phyloP scores from a whole-genome alignment of 2,113 vertebrate species.

The Grus americana region DNA sequence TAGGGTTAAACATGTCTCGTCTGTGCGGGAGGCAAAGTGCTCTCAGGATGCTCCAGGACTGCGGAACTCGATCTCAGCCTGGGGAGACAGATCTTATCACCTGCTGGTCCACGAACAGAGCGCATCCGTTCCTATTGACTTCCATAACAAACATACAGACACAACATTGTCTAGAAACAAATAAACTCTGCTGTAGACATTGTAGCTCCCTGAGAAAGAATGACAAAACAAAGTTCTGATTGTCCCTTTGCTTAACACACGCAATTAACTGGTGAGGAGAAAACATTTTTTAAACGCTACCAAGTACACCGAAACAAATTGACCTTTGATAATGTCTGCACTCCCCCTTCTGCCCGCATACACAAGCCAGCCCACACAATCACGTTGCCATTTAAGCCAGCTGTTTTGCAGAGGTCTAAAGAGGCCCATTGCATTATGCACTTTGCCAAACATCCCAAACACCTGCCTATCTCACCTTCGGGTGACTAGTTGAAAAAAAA shows the following conservation, averaged over 20 bases:
- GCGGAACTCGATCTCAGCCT: not conserved
- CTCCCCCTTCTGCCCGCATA: not conserved
- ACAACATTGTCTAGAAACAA: not conserved
- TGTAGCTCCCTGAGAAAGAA: not conserved
- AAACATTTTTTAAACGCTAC: not conserved
- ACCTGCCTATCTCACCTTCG: not conserved
- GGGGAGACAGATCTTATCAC: not conserved
- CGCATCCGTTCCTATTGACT: not conserved
- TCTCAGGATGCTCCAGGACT: not conserved
- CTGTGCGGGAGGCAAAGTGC: not conserved
- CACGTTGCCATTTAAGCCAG: not conserved
- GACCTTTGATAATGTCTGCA: not conserved
- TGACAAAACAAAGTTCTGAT: not conserved
- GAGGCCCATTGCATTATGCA: not conserved
- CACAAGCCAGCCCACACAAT: not conserved
- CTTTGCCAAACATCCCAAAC: not conserved
- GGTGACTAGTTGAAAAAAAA: not conserved
- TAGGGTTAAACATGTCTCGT: not conserved
- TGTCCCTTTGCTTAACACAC: not conserved
- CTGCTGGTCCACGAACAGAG: not conserved
- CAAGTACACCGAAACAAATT: not conserved
- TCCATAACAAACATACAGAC: not conserved
- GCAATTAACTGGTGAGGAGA: not conserved
- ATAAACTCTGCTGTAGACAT: not conserved
- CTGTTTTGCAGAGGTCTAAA: not conserved